Evolutionary conservation across 1,140 invertebrate species (phyloP), one percentile per base, ranked within the genome.

Genomic region (Papilio polytes): DNA sequence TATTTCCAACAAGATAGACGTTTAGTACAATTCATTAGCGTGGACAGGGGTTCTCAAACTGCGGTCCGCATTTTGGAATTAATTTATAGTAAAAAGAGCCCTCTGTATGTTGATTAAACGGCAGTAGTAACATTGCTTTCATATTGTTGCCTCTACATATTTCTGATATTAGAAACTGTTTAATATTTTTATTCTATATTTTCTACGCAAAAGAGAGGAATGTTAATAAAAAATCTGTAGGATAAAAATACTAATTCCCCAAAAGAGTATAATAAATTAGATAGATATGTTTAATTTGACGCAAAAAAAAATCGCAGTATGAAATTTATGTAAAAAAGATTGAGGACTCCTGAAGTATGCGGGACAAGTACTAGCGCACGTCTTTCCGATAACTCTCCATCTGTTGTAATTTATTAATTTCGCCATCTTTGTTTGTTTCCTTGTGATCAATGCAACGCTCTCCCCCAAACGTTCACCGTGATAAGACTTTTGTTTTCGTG

Each of bases 401-500:
- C 81, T 82, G 86, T 85, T 91, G 90, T 93, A 93, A 94, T 94
- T 93, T 92, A 94, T 94, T 94, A 94, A 94, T 94, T 92, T 90
- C 89, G 77, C 86, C 84, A 81, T 86, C 81, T 90, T 89, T 93
- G 91, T 92, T 93, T 91, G 91, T 89, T 89, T 83, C 83, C 85
- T 83, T 82, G 86, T 91, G 92, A 93, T 91, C 90, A 93, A 92
- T 92, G 91, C 89, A 86, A 80, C 78, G 84, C 83, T 80, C 84
- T 84, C 84, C 84, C 85, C 87, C 82, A 86, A 88, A 84, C 81
- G 26, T 77, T 77, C 20, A 53, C 51, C 56, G 85, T 93, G 89
- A 92, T 92, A 92, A 93, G 90, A 91, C 88, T 94, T 94, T 92
- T 94, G 92, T 93, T 93, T 91, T 88, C 92, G 86, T 92, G 91